Conservation (phyloP, 1,140 invertebrate genomes). For the Aphaenogaster ashmeadi region DNA sequence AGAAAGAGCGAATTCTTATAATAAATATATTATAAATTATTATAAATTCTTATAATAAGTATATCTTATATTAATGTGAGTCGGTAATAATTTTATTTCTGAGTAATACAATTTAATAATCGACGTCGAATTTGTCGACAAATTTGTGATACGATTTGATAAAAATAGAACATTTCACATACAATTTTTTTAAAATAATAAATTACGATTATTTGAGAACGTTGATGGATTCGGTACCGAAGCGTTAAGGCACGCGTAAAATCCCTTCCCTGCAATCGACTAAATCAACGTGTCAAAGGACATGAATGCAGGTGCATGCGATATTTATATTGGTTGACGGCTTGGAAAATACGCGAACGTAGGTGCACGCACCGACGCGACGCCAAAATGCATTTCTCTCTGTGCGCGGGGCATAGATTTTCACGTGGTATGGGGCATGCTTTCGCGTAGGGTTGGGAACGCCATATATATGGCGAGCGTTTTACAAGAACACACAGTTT, state of each 20-base stretch:
- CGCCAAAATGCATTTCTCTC: constrained; percentile 45
- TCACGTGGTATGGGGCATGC: constrained; percentile 1
- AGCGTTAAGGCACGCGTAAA: constrained; percentile 19
- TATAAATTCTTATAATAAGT: no score
- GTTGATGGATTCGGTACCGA: background rate
- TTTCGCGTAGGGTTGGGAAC: constrained; percentile 14
- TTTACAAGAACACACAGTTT: constrained; percentile 68
- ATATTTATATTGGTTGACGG: constrained; percentile 14
- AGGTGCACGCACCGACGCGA: background rate
- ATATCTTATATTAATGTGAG: background rate
- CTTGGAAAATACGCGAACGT: constrained; percentile 6
- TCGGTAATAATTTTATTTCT: background rate
- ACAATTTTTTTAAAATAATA: background rate
- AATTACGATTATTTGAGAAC: background rate
- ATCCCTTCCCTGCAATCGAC: background rate
- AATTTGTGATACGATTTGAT: background rate
- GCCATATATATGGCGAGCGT: constrained; percentile 65
- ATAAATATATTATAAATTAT: no score
- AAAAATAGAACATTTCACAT: background rate
- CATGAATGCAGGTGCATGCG: constrained; percentile 17
- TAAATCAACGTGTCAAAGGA: background rate
- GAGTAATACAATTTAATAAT: background rate
- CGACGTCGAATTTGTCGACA: background rate
- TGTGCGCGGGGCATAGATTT: constrained; percentile 7
- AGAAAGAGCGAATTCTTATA: background rate